Percentiles rank a stretch among this genome's conserved stretches.
Evolutionary conservation across 1,140 invertebrate species (phyloP).

Genomic region (Gryllus bimaculatus): DNA sequence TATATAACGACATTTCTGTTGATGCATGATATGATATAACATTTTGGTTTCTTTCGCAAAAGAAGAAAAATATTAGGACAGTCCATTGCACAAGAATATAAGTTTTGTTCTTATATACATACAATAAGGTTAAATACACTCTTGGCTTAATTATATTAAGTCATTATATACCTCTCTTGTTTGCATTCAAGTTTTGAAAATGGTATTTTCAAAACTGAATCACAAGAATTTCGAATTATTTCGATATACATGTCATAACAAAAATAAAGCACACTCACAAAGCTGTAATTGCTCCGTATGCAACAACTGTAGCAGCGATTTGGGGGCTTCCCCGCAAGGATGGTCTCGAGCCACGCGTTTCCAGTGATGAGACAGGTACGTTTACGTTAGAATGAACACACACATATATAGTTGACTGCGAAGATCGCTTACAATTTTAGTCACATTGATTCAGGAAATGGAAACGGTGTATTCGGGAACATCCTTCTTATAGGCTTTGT

Average conservation of each 20-base stretch:
- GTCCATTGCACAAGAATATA: conserved; percentile 4
- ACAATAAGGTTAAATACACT: not conserved
- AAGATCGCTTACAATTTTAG: not conserved
- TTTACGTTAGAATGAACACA: conserved; percentile 1
- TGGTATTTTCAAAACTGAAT: not conserved
- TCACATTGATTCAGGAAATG: not conserved
- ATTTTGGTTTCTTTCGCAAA: not conserved
- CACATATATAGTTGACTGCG: not conserved
- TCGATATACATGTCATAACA: conserved; percentile 1
- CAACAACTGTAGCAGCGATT: not conserved
- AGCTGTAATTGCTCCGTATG: not conserved
- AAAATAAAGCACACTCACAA: not conserved
- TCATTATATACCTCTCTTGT: not conserved
- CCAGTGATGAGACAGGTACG: not conserved
- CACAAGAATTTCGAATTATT: not conserved
- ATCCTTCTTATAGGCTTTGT: not conserved
- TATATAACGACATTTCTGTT: conserved; percentile 2
- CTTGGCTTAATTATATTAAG: not conserved
- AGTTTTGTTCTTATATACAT: conserved; percentile 6
- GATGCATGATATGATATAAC: conserved; percentile 5
- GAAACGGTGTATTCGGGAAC: not conserved
- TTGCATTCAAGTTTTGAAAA: not conserved
- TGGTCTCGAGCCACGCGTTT: not conserved
- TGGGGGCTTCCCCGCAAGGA: not conserved
- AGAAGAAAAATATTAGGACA: not conserved